Base-by-base conservation (phyloP, 1,140 invertebrate genomes). In the Drosophila aff. region DNA sequence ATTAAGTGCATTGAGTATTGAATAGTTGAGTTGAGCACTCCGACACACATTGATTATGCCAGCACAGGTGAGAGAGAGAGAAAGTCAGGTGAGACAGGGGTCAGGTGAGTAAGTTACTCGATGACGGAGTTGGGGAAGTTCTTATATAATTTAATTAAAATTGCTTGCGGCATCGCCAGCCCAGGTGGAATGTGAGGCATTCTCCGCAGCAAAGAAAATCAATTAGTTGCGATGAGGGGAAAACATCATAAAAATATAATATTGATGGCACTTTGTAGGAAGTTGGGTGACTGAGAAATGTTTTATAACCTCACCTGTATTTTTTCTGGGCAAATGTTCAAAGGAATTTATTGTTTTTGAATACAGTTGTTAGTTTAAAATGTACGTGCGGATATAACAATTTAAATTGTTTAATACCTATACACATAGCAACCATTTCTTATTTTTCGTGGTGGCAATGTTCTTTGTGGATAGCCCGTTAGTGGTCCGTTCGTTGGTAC, bases 71-170 rank as follows among this genome's bases (percentile, higher is more conserved):
- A 26, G 50, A 7, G 28, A 33, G 33, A 33, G 28, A 15, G 18
- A 9, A 9, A 5, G 36, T 18, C 41, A 28, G 13, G n/a, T n/a
- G 18, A 3, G 61, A 23, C 28, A 16, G n/a, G 33, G n/a, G 13
- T 21, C 43, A 46, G 21, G 44, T 47, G 44, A 23, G 44, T 47
- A 21, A 23, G 44, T 46, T 21, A 11, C 44, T 4, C 21, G 18
- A 5, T 15, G 10, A 6, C 28, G 13, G 13, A 23, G n/a, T 23
- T 16, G 33, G 18, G n/a, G 15, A 23, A 65, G 28, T 69, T 57
- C 65, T 71, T 69, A 57, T 69, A 71, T 46, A 71, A 71, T 69
- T 71, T 71, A 71, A 71, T 71, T 71, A 71, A 69, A 69, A 71
- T 38, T 55, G 36, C 40, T 46, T 7, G 16, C 21, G 31, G 21